These are phyloP conservation scores for Sapayoa aenigma DNA, from an alignment of 2,113 vertebrate species.

Conservation along the genomic window DNA sequence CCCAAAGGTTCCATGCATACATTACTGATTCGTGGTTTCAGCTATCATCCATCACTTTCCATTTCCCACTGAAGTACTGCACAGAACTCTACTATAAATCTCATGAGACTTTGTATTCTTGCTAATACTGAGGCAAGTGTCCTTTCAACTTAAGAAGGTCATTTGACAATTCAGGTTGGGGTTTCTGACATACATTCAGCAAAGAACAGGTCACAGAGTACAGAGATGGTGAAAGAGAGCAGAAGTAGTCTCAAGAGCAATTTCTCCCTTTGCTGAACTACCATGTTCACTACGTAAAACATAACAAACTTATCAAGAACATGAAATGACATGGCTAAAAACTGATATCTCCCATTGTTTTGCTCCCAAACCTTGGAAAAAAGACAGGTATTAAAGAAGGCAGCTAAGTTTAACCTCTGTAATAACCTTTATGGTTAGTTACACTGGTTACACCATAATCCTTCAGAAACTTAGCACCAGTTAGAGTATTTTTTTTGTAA, in stretches of 20 bases:
- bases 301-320: neutral
- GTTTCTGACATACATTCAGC: neutral
- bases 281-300: neutral
- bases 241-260: neutral
- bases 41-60: neutral
- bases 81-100: neutral
- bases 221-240: neutral
- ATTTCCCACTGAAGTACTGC: neutral
- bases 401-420: neutral
- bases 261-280: neutral
- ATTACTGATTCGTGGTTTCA: neutral
- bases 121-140: neutral
- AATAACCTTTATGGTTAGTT: neutral
- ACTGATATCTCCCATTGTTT: neutral
- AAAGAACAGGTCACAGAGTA: neutral
- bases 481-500: neutral
- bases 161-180: neutral
- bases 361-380: neutral
- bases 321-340: neutral
- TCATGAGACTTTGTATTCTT: neutral
- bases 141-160: neutral
- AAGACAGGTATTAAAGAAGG: neutral
- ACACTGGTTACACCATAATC: neutral
- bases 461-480: neutral
- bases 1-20: neutral